Evolutionary conservation across 2,113 vertebrate genomes (phyloP).

Genomic region (Dunckerocampus dactyliophorus): DNA sequence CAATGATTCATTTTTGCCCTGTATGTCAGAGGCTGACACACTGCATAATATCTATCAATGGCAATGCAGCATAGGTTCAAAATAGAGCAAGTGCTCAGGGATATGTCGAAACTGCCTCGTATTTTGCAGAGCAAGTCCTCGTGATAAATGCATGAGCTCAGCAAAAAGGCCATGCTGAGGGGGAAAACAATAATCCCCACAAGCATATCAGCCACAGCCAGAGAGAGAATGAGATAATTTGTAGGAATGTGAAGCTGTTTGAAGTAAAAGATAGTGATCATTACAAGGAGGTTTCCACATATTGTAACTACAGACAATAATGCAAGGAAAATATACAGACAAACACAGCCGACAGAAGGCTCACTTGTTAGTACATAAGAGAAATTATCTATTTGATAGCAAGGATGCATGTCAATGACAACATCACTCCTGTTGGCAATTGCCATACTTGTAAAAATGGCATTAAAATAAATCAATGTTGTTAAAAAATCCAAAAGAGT

Average conservation of each 20-base stretch:
- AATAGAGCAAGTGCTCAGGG: constrained; percentile 2
- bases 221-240: neutral
- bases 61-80: constrained; percentile 6
- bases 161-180: neutral
- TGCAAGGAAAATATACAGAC: neutral
- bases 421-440: neutral
- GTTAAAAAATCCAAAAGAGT: neutral
- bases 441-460: neutral
- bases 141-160: neutral
- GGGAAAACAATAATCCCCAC: constrained; percentile 4
- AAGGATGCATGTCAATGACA: neutral
- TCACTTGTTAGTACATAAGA: neutral
- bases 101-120: neutral
- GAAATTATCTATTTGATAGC: neutral
- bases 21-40: constrained; percentile 8
- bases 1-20: neutral
- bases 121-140: constrained; percentile 1
- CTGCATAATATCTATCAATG: constrained; percentile 6
- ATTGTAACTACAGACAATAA: constrained; percentile 1
- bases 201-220: constrained; percentile 2
- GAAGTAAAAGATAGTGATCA: constrained; percentile 2
- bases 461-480: neutral
- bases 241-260: neutral
- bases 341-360: neutral
- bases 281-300: neutral